These are phyloP conservation scores for Phengaris arion DNA, from an alignment of 2,888 invertebrate species.

Conservation along the genomic window DNA sequence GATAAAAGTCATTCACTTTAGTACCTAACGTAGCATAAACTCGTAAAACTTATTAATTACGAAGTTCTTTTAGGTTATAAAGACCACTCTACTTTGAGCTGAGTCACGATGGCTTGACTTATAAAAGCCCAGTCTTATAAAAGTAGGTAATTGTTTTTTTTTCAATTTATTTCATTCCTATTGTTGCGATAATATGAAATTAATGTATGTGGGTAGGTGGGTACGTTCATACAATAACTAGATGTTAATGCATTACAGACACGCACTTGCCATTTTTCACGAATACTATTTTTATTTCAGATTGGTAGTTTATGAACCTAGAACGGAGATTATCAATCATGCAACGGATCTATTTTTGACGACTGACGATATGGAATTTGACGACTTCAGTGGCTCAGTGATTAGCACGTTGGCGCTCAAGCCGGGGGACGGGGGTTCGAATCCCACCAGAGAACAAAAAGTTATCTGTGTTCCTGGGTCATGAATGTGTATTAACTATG, in stretches of 20 bases:
- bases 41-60: slow-evolving; percentile 12
- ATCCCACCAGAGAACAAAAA: too few species aligned
- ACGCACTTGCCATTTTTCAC: neutral
- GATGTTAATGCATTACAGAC: neutral
- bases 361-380: too few species aligned
- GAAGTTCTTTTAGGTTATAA: neutral
- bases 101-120: neutral
- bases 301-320: too few species aligned
- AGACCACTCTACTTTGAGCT: neutral
- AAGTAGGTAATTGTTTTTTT: slow-evolving; percentile 11
- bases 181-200: slow-evolving; percentile 8
- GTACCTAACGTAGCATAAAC: neutral
- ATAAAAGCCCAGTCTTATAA: neutral
- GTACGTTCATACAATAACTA: neutral
- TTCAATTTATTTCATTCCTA: neutral
- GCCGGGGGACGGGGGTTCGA: too few species aligned
- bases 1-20: too few species aligned
- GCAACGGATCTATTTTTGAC: too few species aligned
- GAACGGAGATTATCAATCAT: too few species aligned
- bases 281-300: neutral
- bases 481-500: too few species aligned
- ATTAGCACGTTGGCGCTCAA: too few species aligned
- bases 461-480: too few species aligned
- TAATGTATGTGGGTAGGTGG: neutral
- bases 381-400: too few species aligned